Conservation (phyloP, 2,888 invertebrate species). For the Noctua pronuba region DNA sequence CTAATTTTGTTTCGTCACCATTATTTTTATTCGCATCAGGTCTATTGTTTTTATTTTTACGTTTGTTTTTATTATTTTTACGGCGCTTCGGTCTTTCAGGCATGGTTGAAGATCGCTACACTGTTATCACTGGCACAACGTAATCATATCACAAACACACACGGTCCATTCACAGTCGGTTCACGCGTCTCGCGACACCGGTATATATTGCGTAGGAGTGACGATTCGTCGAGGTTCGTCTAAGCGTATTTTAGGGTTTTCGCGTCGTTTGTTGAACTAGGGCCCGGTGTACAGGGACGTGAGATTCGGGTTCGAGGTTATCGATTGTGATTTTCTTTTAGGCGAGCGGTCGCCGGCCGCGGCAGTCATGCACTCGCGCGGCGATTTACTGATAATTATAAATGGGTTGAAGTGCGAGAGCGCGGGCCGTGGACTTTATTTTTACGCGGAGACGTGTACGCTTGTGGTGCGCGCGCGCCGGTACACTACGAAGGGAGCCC, state of each 20-base stretch:
- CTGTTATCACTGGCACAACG: conserved; percentile 85
- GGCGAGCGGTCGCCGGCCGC: conserved; percentile 84
- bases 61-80: conserved; percentile 87
- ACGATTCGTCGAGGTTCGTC: conserved; percentile 73
- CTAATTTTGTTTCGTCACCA: conserved; percentile 71
- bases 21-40: conserved; percentile 73
- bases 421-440: conserved; percentile 89
- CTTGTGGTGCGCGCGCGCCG: conserved; percentile 85
- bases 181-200: conserved; percentile 78
- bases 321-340: conserved; percentile 82
- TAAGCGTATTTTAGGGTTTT: conserved; percentile 76
- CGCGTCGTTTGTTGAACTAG: conserved; percentile 78
- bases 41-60: conserved; percentile 84
- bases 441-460: conserved; percentile 89
- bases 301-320: conserved; percentile 78
- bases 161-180: conserved; percentile 75
- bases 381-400: conserved; percentile 90
- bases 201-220: conserved; percentile 83
- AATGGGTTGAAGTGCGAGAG: conserved; percentile 89
- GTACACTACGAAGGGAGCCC: conserved; percentile 83
- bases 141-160: conserved; percentile 82
- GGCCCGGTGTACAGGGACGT: conserved; percentile 77
- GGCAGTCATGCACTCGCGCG: conserved; percentile 88
- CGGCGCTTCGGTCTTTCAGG: conserved; percentile 86
- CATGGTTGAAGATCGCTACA: conserved; percentile 81